phyloP scores from a whole-genome alignment of 2,888 invertebrate species.

The Cryptus viduatorius region DNA sequence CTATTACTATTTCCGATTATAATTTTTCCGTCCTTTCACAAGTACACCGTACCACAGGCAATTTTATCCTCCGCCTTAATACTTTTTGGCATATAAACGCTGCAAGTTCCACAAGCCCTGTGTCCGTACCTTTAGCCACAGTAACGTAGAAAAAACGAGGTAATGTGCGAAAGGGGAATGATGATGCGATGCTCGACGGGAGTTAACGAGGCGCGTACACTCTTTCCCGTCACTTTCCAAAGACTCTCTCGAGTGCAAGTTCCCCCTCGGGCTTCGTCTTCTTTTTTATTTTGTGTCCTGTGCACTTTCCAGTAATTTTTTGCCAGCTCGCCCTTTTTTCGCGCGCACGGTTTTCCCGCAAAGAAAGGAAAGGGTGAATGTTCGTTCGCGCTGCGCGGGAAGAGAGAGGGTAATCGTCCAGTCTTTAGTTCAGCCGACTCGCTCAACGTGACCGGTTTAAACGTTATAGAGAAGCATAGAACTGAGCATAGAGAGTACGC shows the following conservation, averaged over 20 bases:
- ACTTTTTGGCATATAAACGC: neutral
- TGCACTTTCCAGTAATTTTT: conserved; percentile 30
- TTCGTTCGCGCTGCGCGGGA: neutral
- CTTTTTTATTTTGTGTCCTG: conserved; percentile 18
- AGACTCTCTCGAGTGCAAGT: conserved; percentile 38
- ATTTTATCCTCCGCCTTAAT: neutral
- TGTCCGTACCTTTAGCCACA: neutral
- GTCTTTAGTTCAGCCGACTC: conserved; percentile 27
- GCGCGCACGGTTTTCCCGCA: conserved; percentile 7
- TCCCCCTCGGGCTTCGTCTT: conserved; percentile 6
- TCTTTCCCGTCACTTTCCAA: conserved; percentile 39
- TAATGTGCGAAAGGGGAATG: conserved; percentile 21
- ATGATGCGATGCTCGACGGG: conserved; percentile 23
- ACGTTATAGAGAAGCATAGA: conserved; percentile 6
- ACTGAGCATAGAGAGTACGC: conserved; percentile 7
- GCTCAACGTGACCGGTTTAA: conserved; percentile 2
- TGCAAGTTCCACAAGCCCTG: conserved; percentile 4
- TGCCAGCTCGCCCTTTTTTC: conserved; percentile 19
- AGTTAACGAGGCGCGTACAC: conserved; percentile 52
- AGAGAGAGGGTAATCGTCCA: conserved; percentile 32
- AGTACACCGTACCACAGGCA: neutral
- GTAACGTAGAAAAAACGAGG: conserved; percentile 8
- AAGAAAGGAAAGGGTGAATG: conserved; percentile 14
- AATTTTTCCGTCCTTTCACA: neutral
- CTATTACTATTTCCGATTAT: neutral